Conservation (phyloP, 2,797 vertebrate species). For the Xenentodon cancila region DNA sequence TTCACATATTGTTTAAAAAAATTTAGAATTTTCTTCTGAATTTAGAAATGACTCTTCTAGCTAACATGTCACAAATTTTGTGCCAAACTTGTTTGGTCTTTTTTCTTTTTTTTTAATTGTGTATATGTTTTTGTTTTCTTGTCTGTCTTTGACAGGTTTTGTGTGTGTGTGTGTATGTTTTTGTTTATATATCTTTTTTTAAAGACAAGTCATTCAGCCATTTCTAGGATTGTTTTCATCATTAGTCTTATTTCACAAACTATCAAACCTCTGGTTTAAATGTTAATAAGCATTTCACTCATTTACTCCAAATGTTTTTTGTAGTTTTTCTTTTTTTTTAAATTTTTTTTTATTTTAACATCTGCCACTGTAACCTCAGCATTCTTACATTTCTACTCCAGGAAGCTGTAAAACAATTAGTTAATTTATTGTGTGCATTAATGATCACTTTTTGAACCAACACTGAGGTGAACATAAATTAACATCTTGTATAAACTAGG, state of each 20-base stretch:
- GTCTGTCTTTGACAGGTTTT: conserved; percentile 17
- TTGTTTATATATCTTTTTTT: conserved; percentile 43
- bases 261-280: conserved; percentile 27
- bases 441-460: conserved; percentile 54
- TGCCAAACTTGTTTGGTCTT: conserved; percentile 69
- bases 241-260: conserved; percentile 29
- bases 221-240: conserved; percentile 46
- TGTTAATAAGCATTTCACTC: conserved; percentile 16
- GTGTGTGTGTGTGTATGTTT: conserved; percentile 19
- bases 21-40: conserved; percentile 12
- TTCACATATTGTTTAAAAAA: conserved; percentile 10
- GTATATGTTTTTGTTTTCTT: conserved; percentile 37
- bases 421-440: conserved; percentile 25
- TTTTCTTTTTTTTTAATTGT: conserved; percentile 13
- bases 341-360: not conserved
- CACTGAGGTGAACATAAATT: conserved; percentile 34
- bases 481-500: conserved; percentile 38
- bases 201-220: conserved; percentile 26
- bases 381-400: conserved; percentile 21
- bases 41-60: conserved; percentile 55
- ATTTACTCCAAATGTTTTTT: not conserved
- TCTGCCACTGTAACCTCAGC: conserved; percentile 26
- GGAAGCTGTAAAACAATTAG: not conserved
- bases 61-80: conserved; percentile 51
- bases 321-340: no score